A percentile compares a stretch with the other conserved stretches of the same genome.
Evolutionary conservation across 2,113 vertebrate species (phyloP).

Genomic region (Mormyrus lacerda): DNA sequence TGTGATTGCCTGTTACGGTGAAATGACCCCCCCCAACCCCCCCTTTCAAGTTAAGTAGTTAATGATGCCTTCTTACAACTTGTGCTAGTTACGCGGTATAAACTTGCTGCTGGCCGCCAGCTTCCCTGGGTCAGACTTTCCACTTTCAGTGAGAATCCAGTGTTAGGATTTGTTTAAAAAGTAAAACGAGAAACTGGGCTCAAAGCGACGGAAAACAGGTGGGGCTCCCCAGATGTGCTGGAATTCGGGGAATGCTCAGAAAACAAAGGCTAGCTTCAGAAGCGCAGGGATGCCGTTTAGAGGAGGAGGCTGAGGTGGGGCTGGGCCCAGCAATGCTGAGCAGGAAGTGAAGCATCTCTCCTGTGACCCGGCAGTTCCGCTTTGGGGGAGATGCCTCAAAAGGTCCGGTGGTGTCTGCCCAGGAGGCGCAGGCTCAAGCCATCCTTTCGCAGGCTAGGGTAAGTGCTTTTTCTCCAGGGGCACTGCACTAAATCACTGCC

Average conservation of each 20-base stretch:
- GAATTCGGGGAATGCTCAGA: background rate
- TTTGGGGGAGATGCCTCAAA: conserved; percentile 86
- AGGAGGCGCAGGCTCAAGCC: conserved; percentile 94
- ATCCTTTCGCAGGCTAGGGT: conserved; percentile 94
- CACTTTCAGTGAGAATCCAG: background rate
- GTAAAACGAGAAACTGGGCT: background rate
- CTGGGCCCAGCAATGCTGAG: background rate
- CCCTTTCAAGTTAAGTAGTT: background rate
- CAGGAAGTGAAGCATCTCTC: conserved; percentile 6
- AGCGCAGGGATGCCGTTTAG: background rate
- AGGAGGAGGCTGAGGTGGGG: background rate
- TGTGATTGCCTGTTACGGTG: background rate
- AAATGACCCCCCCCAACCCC: background rate
- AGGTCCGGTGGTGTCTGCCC: conserved; percentile 82
- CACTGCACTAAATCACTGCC: background rate
- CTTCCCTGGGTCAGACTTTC: background rate
- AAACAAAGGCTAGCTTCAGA: conserved; percentile 1
- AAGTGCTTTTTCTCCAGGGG: conserved; percentile 37
- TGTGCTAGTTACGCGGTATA: background rate
- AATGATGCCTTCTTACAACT: background rate
- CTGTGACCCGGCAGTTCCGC: conserved; percentile 71
- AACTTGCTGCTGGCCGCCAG: background rate
- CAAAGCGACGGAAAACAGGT: background rate
- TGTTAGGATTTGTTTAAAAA: background rate
- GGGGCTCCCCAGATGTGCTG: background rate